Percentiles rank a stretch among this genome's conserved stretches.
These are phyloP conservation scores for Nomada fucata DNA, from an alignment of 2,888 invertebrate genomes.

Conservation along the genomic window DNA sequence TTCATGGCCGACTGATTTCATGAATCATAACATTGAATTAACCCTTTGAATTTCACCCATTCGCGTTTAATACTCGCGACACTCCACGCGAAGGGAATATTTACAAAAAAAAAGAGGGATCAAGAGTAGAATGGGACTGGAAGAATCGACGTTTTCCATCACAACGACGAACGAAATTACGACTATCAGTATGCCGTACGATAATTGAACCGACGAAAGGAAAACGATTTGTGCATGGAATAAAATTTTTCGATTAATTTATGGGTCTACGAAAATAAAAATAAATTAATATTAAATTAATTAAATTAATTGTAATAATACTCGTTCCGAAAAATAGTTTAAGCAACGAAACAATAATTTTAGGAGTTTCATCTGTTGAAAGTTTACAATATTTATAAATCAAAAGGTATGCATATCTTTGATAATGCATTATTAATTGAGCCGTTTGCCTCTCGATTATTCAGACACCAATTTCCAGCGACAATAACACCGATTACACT, in stretches of 20 bases:
- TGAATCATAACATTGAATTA: constrained; percentile 60
- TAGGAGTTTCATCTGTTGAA: too few species aligned
- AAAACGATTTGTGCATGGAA: too few species aligned
- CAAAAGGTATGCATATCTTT: too few species aligned
- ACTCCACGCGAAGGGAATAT: constrained; percentile 8
- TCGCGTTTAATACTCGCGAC: constrained; percentile 40
- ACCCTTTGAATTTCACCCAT: constrained; percentile 48
- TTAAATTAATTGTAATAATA: too few species aligned
- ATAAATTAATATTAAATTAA: too few species aligned
- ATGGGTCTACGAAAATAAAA: too few species aligned
- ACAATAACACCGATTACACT: constrained; percentile 25
- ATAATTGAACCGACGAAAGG: too few species aligned
- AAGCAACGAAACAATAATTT: too few species aligned
- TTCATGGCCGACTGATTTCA: constrained; percentile 52
- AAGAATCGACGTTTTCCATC: constrained; percentile 29
- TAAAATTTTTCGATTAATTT: not conserved
- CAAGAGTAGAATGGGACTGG: constrained; percentile 32
- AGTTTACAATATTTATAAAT: too few species aligned
- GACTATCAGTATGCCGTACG: not conserved
- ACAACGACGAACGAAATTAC: constrained; percentile 10
- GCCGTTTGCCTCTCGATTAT: too few species aligned
- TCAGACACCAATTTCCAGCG: not conserved
- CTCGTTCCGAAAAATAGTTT: too few species aligned
- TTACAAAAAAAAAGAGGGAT: not conserved
- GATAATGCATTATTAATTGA: too few species aligned